Evolutionary conservation across 2,888 invertebrate species (phyloP).

Genomic region (Hoplodrina blanda): DNA sequence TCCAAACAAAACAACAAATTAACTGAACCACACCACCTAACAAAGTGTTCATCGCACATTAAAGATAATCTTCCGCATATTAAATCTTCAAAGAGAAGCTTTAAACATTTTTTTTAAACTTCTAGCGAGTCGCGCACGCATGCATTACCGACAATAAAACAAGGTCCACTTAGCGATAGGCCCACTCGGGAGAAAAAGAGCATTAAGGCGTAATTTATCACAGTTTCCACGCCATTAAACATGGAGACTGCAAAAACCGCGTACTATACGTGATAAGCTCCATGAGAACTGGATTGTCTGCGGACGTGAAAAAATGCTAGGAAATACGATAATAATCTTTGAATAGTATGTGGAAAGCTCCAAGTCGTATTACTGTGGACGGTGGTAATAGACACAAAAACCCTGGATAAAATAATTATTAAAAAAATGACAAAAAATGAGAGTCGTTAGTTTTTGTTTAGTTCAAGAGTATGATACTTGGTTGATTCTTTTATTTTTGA

Average conservation of each 20-base stretch:
- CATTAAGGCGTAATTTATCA: conserved; percentile 89
- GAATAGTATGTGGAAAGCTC: conserved; percentile 10
- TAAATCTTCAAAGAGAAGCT: conserved; percentile 29
- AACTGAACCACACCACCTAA: background rate
- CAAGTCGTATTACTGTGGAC: background rate
- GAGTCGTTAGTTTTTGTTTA: background rate
- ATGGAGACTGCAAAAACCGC: conserved; percentile 85
- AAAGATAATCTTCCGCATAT: conserved; percentile 21
- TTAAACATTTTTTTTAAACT: conserved; percentile 18
- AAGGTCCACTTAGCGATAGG: conserved; percentile 77
- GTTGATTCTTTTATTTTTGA: background rate
- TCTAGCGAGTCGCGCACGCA: conserved; percentile 44
- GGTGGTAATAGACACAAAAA: background rate
- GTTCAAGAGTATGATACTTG: background rate
- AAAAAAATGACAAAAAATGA: background rate
- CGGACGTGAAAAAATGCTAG: conserved; percentile 77
- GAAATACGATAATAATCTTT: conserved; percentile 36
- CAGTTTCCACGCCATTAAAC: conserved; percentile 88
- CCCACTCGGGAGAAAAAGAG: conserved; percentile 79
- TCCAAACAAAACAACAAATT: background rate
- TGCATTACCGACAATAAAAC: conserved; percentile 77
- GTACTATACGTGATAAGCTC: conserved; percentile 85
- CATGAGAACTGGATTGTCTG: conserved; percentile 82
- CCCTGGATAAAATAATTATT: background rate
- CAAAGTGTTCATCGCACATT: conserved; percentile 8